Evolutionary conservation across 2,888 invertebrate genomes (phyloP).

Genomic region (Chymomyza procnemis): DNA sequence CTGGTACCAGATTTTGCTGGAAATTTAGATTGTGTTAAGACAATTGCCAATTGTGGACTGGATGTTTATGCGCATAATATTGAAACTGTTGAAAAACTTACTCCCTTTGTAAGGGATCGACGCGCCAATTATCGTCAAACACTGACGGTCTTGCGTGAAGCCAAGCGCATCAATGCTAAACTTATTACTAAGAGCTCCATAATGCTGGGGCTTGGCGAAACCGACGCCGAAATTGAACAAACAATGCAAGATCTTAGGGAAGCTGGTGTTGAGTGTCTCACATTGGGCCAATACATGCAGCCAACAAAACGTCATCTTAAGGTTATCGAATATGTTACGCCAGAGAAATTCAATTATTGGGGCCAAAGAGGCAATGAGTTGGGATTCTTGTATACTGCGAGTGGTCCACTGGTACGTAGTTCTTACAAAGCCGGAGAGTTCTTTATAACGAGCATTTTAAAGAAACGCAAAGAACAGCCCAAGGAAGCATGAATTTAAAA

Average conservation of each 20-base stretch:
- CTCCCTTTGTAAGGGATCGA: constrained; percentile 94
- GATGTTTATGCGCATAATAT: constrained; percentile 99
- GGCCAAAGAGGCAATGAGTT: constrained; percentile 88
- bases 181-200: constrained; percentile 98
- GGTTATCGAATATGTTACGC: constrained; percentile 97
- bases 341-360: constrained; percentile 94
- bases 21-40: constrained; percentile 85
- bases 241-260: constrained; percentile 91
- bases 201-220: constrained; percentile 97
- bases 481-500: too few species aligned
- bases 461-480: constrained; percentile 78
- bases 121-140: constrained; percentile 96
- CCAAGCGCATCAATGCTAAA: constrained; percentile 88
- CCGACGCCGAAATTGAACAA: constrained; percentile 90
- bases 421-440: constrained; percentile 99
- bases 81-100: constrained; percentile 95
- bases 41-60: constrained; percentile 88
- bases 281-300: constrained; percentile 99
- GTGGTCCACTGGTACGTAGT: constrained; percentile 97
- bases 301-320: constrained; percentile 97
- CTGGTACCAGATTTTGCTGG: constrained; percentile 98
- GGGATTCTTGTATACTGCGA: constrained; percentile 97
- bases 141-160: constrained; percentile 87
- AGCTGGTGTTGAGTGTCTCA: constrained; percentile 94
- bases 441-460: constrained; percentile 89